These are phyloP conservation scores for Falco berigora DNA, from an alignment of 2,797 vertebrate genomes.

Conservation along the genomic window DNA sequence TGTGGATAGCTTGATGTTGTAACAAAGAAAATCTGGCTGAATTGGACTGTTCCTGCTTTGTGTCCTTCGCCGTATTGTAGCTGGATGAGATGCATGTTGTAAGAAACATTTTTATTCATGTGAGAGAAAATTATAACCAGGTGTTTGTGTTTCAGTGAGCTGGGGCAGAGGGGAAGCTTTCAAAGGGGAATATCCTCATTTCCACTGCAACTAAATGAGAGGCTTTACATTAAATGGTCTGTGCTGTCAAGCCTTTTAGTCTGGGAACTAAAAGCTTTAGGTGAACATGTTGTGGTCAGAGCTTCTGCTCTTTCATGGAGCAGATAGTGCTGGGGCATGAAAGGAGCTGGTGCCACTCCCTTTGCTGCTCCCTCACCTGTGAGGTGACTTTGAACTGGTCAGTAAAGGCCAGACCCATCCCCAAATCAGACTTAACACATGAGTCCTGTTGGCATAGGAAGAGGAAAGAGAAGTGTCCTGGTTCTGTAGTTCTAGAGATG, in stretches of 20 bases:
- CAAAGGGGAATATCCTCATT: not conserved
- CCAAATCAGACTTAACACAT: not conserved
- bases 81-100: not conserved
- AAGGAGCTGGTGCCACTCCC: fast-evolving
- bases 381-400: not conserved
- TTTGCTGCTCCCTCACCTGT: not conserved
- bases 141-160: not conserved
- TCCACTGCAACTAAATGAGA: not conserved
- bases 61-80: not conserved
- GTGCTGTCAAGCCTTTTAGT: not conserved
- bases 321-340: not conserved
- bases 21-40: not conserved
- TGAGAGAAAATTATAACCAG: not conserved
- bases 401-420: not conserved
- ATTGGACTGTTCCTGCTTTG: not conserved
- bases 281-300: not conserved
- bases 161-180: not conserved
- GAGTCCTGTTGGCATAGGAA: not conserved
- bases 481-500: too few species aligned
- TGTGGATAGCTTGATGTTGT: not conserved
- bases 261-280: not conserved
- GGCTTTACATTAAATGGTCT: not conserved
- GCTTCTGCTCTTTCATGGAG: not conserved
- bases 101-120: not conserved
- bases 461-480: not conserved